phyloP scores from a whole-genome alignment of 2,797 vertebrate genomes.

The Ispidina lecontei region DNA sequence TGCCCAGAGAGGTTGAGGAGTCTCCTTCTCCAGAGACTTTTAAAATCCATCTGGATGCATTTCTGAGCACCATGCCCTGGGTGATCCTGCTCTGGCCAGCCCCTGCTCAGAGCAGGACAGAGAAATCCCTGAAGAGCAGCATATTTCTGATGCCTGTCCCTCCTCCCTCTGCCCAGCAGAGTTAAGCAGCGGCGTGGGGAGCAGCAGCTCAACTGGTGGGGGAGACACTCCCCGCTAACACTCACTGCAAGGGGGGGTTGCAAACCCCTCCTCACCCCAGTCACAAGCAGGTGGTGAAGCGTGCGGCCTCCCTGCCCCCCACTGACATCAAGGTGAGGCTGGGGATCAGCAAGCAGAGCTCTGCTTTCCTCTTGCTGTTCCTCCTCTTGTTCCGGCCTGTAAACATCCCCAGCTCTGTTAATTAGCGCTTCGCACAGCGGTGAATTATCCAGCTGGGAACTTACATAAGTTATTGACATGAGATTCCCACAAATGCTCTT shows the following conservation, averaged over 20 bases:
- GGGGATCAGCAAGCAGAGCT: background rate
- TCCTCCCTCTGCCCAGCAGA: background rate
- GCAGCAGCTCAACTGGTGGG: accelerated
- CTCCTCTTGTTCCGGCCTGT: background rate
- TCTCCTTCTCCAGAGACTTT: too few relatives aligned
- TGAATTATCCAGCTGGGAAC: background rate
- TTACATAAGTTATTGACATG: background rate
- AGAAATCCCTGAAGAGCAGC: background rate
- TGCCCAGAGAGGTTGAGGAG: too few relatives aligned
- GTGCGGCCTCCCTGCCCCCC: background rate
- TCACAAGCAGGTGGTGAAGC: background rate
- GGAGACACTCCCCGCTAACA: background rate
- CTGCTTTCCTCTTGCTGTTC: background rate
- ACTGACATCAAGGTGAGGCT: background rate
- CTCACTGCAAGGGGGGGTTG: background rate
- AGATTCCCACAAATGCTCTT: background rate
- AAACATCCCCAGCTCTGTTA: background rate
- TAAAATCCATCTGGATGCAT: too few relatives aligned
- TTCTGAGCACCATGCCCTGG: too few relatives aligned
- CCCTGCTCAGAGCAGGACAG: background rate
- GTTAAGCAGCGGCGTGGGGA: background rate
- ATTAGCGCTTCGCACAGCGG: background rate
- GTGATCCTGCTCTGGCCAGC: too few relatives aligned
- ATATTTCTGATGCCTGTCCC: background rate
- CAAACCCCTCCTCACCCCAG: background rate